A percentile compares a stretch with the other conserved stretches of the same genome.
Conservation (phyloP, 2,113 vertebrate genomes). For the Atrichornis clamosus region DNA sequence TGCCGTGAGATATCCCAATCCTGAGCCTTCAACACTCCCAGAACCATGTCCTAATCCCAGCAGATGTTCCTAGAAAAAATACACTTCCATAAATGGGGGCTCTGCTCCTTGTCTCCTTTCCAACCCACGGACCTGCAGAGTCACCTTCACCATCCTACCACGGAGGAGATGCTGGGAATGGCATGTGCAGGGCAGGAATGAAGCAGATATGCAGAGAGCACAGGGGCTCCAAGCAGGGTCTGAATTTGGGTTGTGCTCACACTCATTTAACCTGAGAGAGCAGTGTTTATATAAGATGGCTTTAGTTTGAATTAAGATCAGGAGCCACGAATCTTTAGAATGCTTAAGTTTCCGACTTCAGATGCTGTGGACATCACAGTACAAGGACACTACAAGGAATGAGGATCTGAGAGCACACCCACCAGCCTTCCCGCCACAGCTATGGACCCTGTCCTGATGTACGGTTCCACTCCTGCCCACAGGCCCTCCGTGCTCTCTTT, state of each 20-base stretch:
- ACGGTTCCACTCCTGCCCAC: not conserved
- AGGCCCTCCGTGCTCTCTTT: not conserved
- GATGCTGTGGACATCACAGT: not conserved
- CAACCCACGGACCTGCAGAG: not conserved
- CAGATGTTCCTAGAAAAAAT: not conserved
- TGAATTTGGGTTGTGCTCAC: not conserved
- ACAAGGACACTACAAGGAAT: fast-evolving
- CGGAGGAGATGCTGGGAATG: not conserved
- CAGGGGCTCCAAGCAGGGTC: not conserved
- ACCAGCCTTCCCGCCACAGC: not conserved
- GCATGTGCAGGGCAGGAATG: not conserved
- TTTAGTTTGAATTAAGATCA: not conserved
- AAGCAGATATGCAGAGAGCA: not conserved
- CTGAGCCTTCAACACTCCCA: not conserved
- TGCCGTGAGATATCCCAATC: fast-evolving
- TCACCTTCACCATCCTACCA: not conserved
- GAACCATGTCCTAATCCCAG: not conserved
- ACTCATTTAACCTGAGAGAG: not conserved
- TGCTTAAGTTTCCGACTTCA: not conserved
- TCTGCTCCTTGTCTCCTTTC: not conserved
- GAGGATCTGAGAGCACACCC: not conserved
- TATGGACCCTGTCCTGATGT: too few species aligned
- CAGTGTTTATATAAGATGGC: fast-evolving
- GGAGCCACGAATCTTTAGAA: not conserved
- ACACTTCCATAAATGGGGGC: not conserved